A percentile compares a stretch with the other conserved stretches of the same genome.
These are phyloP conservation scores for Propithecus coquereli DNA, from an alignment of 2,113 vertebrate species.

Conservation along the genomic window DNA sequence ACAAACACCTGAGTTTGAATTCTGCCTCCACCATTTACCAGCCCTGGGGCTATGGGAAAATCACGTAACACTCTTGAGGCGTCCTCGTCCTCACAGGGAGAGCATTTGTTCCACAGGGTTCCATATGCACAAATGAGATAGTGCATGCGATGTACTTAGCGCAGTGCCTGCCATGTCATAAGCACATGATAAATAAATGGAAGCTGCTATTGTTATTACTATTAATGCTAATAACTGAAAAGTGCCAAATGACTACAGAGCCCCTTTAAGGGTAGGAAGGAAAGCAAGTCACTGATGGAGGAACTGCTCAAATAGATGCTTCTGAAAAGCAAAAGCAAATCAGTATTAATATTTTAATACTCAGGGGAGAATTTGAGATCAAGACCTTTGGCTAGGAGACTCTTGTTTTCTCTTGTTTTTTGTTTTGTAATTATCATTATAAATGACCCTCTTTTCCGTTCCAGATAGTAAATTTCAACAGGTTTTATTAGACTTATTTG, in stretches of 20 bases:
- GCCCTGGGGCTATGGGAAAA: background rate
- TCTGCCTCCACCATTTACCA: background rate
- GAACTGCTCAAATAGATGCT: background rate
- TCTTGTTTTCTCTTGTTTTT: background rate
- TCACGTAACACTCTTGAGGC: rapidly evolving
- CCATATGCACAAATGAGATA: background rate
- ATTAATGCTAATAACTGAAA: background rate
- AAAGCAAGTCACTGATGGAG: background rate
- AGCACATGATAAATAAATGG: rapidly evolving
- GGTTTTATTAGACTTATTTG: background rate
- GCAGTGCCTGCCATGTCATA: rapidly evolving
- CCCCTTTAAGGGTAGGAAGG: background rate
- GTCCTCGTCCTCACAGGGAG: rapidly evolving
- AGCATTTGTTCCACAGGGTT: rapidly evolving
- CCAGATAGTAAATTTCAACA: background rate
- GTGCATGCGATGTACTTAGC: rapidly evolving
- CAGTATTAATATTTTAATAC: background rate
- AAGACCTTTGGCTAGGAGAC: background rate
- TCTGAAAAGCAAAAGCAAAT: background rate
- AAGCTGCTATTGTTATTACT: rapidly evolving
- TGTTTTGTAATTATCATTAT: background rate
- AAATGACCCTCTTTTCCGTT: background rate
- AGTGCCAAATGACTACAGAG: background rate
- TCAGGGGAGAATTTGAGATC: background rate
- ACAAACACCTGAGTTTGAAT: no score